These are phyloP conservation scores for Anarhynchus alexandrinus DNA, from an alignment of 2,113 vertebrate genomes.

Conservation along the genomic window DNA sequence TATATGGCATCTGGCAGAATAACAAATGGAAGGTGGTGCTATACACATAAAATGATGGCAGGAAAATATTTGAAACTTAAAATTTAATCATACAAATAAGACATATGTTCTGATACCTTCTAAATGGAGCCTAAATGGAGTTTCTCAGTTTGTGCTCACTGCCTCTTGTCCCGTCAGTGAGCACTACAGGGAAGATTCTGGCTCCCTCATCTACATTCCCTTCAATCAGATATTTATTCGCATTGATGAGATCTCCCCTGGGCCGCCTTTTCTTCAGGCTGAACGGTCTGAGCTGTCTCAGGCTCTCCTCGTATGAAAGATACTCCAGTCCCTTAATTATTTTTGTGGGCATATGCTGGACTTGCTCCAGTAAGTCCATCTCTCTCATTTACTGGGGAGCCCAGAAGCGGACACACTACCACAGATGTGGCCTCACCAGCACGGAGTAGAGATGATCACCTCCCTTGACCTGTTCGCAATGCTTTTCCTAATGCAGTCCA, in stretches of 20 bases:
- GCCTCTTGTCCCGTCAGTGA: not conserved
- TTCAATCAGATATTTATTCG: not conserved
- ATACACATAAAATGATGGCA: not conserved
- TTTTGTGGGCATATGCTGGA: not conserved
- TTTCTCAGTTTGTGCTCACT: not conserved
- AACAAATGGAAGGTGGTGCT: not conserved
- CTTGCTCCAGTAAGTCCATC: not conserved
- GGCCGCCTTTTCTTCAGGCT: not conserved
- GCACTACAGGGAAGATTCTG: not conserved
- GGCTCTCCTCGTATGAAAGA: not conserved
- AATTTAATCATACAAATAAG: not conserved
- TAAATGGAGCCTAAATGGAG: not conserved
- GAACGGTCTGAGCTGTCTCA: not conserved
- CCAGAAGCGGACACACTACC: not conserved
- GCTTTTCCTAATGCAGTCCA: not conserved
- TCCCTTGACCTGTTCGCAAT: not conserved
- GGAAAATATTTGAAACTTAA: not conserved
- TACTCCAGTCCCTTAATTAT: not conserved
- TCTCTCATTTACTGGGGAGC: not conserved
- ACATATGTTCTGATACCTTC: not conserved
- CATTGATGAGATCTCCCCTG: not conserved
- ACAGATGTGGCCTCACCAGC: not conserved
- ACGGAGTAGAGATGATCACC: not conserved
- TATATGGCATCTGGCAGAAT: not conserved
- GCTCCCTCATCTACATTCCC: not conserved